Evolutionary conservation across 2,888 invertebrate species (phyloP).

Genomic region (Pristionchus fissidentatus): DNA sequence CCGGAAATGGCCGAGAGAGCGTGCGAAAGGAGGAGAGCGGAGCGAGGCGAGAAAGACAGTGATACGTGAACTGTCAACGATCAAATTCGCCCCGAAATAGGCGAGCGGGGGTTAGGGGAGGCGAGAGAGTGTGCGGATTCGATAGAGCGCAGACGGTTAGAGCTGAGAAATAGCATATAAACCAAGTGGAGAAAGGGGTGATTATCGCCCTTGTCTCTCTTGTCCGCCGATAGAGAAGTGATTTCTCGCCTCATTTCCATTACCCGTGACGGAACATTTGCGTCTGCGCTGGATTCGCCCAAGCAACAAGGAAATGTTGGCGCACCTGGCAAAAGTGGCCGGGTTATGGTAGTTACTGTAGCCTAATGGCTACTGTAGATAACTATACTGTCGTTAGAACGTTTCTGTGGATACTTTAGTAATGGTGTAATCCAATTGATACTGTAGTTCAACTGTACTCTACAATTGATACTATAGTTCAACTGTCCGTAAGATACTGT

Average conservation of each 20-base stretch:
- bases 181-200: neutral
- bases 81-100: slow-evolving; percentile 39
- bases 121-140: neutral
- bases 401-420: neutral
- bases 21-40: neutral
- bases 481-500: too few relatives aligned
- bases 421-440: neutral
- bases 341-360: too few relatives aligned
- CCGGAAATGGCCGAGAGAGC: slow-evolving; percentile 15
- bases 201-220: slow-evolving; percentile 13
- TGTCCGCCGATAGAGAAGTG: neutral
- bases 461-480: too few relatives aligned
- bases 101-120: too few relatives aligned
- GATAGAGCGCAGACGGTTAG: neutral
- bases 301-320: too few relatives aligned
- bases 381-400: neutral
- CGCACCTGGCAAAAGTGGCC: too few relatives aligned
- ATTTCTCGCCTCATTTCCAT: neutral
- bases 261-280: neutral
- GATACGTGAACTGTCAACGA: slow-evolving; percentile 36
- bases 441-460: neutral
- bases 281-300: neutral
- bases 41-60: neutral
- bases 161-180: neutral
- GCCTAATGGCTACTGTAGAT: neutral